Evolutionary conservation across 1,140 invertebrate species (phyloP), one percentile per base, ranked within the genome.

Genomic region (Melanaphis sacchari): DNA sequence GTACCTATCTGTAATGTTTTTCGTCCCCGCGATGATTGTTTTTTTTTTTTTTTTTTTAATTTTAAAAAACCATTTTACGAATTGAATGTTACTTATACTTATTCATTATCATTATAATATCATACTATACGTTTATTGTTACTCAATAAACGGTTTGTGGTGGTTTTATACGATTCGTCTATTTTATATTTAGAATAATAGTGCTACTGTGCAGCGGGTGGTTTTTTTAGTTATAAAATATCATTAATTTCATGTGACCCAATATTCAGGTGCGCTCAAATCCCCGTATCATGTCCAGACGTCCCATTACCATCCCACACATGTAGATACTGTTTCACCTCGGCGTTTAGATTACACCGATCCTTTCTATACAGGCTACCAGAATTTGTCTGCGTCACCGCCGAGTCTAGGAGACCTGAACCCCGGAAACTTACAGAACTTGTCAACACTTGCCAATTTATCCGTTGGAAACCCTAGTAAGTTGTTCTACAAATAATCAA

Each of bases 361-460:
- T 93, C 76, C 91, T 93, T 93, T 93, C 91, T 93, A 93, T 93
- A 84, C 91, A 93, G 91, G 91, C 76, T 93, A 93, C 46, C 91
- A 93, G 24, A 93, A 85, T 85, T 52, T 84, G 81, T 54, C 81
- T 5, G 46, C 81, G 38, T 93, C 91, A 49, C 81, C 91, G 36
- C 91, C 91, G 3, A 85, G 91, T 40, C 36, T 93, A 26, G 91
- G 91, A 40, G 96, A 96, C 94, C 96, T 96, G 93, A 96, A 94
- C 94, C 95, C 96, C 5, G 95, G 96, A 9, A 97, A 96, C 94
- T 95, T 97, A 40, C 96, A 97, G 94, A 96, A 96, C 94, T 94
- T 97, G 88, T 96, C 96, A 43, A 96, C 96, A 21, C 95, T 97
- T 89, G 96, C 96, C 26, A 95, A 95, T 94, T 94, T 96, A 52